Percentiles rank a stretch among this genome's conserved stretches.
Conservation (phyloP, 2,113 vertebrate genomes). For the Himantopus leucocephalus region DNA sequence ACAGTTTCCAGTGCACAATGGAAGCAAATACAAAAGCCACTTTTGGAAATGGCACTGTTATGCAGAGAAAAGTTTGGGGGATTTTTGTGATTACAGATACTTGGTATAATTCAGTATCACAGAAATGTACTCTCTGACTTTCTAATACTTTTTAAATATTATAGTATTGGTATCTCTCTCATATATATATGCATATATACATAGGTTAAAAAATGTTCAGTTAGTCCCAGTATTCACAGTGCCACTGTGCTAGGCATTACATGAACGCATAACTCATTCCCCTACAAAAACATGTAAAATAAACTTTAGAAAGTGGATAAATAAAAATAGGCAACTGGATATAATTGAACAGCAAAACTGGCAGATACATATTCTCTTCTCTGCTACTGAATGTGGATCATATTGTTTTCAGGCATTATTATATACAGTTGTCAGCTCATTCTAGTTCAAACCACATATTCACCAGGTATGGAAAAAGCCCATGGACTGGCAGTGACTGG, state of each 20-base stretch:
- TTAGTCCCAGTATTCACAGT: background rate
- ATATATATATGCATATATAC: background rate
- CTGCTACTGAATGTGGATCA: background rate
- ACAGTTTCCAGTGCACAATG: background rate
- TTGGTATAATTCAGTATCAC: background rate
- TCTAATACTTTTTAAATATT: background rate
- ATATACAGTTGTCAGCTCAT: background rate
- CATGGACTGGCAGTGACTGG: background rate
- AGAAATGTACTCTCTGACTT: background rate
- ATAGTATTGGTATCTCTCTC: background rate
- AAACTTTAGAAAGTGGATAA: background rate
- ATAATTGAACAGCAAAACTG: accelerated
- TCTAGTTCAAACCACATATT: background rate
- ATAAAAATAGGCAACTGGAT: background rate
- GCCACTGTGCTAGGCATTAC: background rate
- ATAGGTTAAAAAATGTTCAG: background rate
- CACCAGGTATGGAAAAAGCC: background rate
- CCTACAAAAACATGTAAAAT: background rate
- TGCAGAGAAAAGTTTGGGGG: accelerated
- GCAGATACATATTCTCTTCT: background rate
- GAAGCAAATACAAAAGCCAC: background rate
- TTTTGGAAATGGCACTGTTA: background rate
- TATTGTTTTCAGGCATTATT: background rate
- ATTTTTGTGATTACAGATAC: background rate
- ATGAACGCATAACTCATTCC: background rate